Conservation (phyloP, 30 jellyfish, hydroid and myxozoan species). For the Mastigias papua region DNA sequence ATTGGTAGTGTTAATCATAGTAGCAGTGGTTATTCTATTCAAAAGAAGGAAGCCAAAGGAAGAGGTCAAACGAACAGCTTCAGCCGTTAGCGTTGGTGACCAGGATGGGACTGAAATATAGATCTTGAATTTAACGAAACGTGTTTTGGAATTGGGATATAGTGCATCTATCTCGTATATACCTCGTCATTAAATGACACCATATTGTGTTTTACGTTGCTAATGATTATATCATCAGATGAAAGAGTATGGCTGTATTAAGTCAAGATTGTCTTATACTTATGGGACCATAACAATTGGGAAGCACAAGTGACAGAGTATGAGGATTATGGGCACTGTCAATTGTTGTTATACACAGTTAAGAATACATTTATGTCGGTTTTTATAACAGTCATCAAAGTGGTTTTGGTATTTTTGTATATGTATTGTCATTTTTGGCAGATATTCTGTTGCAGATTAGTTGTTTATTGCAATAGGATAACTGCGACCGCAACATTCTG, state of each 20-base stretch:
- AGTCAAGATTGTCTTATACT: conserved; percentile 18
- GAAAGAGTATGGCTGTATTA: conserved; percentile 38
- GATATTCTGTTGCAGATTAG: too few species aligned
- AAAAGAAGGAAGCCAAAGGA: conserved; percentile 73
- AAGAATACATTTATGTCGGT: too few species aligned
- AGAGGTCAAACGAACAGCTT: conserved; percentile 65
- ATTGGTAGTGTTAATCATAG: conserved; percentile 41
- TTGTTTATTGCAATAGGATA: too few species aligned
- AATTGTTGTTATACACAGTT: too few species aligned
- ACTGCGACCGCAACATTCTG: too few species aligned
- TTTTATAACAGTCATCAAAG: too few species aligned
- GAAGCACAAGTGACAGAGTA: too few species aligned
- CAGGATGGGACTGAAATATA: conserved; percentile 87
- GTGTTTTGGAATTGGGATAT: not conserved
- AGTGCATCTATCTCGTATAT: conserved; percentile 27
- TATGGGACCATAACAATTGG: not conserved
- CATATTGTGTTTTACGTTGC: conserved; percentile 12
- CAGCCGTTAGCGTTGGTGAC: conserved; percentile 72
- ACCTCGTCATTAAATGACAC: conserved; percentile 63
- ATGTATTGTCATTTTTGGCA: too few species aligned
- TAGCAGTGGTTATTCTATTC: conserved; percentile 59
- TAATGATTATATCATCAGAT: conserved; percentile 60
- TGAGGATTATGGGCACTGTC: too few species aligned
- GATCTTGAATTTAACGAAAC: not conserved
- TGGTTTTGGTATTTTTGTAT: too few species aligned